phyloP scores from a whole-genome alignment of 2,797 vertebrate species.

The Hephaestus fuliginosus region DNA sequence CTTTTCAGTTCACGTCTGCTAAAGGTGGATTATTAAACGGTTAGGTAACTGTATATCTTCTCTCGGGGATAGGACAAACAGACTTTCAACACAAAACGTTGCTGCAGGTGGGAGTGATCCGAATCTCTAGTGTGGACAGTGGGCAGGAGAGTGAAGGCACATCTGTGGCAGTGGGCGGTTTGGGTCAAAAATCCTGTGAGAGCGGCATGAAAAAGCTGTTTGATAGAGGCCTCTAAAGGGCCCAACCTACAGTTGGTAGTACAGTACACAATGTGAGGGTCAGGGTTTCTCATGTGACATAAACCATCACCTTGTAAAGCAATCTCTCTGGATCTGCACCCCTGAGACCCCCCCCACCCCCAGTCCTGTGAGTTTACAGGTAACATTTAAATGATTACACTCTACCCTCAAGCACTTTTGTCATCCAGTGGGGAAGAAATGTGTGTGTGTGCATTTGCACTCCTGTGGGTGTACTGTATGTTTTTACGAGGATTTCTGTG shows the following conservation, averaged over 20 bases:
- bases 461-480: conserved; percentile 33
- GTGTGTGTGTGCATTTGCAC: conserved; percentile 17
- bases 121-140: conserved; percentile 14
- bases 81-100: conserved; percentile 23
- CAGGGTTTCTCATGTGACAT: conserved; percentile 47
- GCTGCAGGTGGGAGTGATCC: conserved; percentile 30
- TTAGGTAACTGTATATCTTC: conserved; percentile 21
- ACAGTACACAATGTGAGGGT: conserved; percentile 25
- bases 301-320: conserved; percentile 69
- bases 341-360: conserved; percentile 32
- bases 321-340: conserved; percentile 65
- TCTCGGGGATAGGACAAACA: conserved; percentile 13
- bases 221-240: conserved; percentile 35
- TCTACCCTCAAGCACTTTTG: conserved; percentile 70
- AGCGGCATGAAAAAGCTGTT: conserved; percentile 33
- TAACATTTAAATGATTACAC: conserved; percentile 80
- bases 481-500: conserved; percentile 37
- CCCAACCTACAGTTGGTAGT: conserved; percentile 15
- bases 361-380: conserved; percentile 58
- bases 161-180: conserved; percentile 40
- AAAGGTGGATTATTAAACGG: conserved; percentile 26
- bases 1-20: conserved; percentile 2
- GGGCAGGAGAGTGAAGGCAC: conserved; percentile 16
- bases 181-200: conserved; percentile 22
- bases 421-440: conserved; percentile 58